Evolutionary conservation across 2,888 invertebrate genomes (phyloP).

Genomic region (Bellardia bayeri): DNA sequence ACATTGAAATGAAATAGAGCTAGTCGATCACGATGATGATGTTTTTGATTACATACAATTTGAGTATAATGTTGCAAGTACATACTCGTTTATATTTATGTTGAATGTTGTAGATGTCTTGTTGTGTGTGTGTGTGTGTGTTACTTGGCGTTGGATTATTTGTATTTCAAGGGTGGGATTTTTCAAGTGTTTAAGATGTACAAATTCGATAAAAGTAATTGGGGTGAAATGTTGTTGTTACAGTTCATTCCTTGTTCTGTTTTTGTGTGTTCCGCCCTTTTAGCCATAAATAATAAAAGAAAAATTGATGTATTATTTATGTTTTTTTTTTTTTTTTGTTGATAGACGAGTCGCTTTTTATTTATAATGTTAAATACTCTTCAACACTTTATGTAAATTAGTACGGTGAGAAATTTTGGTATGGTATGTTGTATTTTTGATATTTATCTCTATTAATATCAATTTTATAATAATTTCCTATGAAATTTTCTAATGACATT

Average conservation of each 20-base stretch:
- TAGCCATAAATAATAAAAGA: slow-evolving; percentile 57
- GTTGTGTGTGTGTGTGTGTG: not conserved
- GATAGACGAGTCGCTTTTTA: slow-evolving; percentile 24
- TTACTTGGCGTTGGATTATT: slow-evolving; percentile 23
- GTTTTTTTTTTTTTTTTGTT: slow-evolving; percentile 50
- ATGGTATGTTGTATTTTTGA: not conserved
- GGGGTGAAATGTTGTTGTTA: slow-evolving; percentile 81
- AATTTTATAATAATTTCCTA: slow-evolving; percentile 50
- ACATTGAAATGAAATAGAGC: slow-evolving; percentile 1
- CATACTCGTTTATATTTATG: not conserved
- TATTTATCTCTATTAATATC: slow-evolving; percentile 48
- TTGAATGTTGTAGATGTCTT: too few relatives aligned
- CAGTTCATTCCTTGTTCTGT: slow-evolving; percentile 43
- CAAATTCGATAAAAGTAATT: slow-evolving; percentile 83
- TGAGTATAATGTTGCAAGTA: slow-evolving; percentile 38
- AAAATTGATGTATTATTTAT: slow-evolving; percentile 68
- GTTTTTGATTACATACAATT: slow-evolving; percentile 39
- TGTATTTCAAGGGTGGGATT: slow-evolving; percentile 62
- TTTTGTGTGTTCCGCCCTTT: slow-evolving; percentile 58
- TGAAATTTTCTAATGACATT: slow-evolving; percentile 32
- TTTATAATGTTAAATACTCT: slow-evolving; percentile 5
- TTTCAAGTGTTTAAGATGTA: slow-evolving; percentile 70
- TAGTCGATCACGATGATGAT: slow-evolving; percentile 22
- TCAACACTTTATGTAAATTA: slow-evolving; percentile 64
- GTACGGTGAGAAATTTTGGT: slow-evolving; percentile 49